These are phyloP conservation scores for Meteorus cinctellus DNA, from an alignment of 2,888 invertebrate species.

Conservation along the genomic window DNA sequence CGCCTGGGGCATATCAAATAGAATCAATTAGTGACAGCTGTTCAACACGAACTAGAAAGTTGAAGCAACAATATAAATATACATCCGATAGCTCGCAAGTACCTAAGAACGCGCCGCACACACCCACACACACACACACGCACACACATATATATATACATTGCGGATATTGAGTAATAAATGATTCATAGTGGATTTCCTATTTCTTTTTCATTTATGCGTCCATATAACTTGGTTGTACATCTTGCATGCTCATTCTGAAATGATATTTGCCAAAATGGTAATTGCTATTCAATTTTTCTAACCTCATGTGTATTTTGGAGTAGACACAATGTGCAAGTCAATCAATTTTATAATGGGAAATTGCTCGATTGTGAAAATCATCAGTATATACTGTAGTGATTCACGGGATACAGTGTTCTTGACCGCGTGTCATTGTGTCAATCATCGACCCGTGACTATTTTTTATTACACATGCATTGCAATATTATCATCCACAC, in stretches of 20 bases:
- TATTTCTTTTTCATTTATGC: constrained; percentile 6
- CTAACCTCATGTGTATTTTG: too few species aligned
- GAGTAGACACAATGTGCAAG: neutral
- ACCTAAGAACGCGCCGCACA: too few species aligned
- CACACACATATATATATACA: neutral
- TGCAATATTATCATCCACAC: constrained; percentile 45
- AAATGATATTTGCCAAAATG: too few species aligned
- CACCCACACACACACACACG: too few species aligned
- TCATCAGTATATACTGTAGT: neutral
- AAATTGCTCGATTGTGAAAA: neutral
- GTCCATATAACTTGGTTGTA: neutral
- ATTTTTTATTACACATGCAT: constrained; percentile 46
- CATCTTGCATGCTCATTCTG: neutral
- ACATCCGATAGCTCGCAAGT: neutral
- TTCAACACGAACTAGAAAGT: constrained; percentile 36
- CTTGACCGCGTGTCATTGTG: constrained; percentile 48
- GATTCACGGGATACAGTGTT: constrained; percentile 1
- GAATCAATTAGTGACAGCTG: neutral
- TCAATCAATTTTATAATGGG: neutral
- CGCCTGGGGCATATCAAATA: neutral
- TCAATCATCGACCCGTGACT: constrained; percentile 55
- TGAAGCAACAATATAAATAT: constrained; percentile 14
- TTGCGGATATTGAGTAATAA: constrained; percentile 41
- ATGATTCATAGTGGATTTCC: constrained; percentile 45
- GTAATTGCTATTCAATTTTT: too few species aligned